Evolutionary conservation across 2,888 invertebrate species (phyloP).

Genomic region (Spodoptera picta): DNA sequence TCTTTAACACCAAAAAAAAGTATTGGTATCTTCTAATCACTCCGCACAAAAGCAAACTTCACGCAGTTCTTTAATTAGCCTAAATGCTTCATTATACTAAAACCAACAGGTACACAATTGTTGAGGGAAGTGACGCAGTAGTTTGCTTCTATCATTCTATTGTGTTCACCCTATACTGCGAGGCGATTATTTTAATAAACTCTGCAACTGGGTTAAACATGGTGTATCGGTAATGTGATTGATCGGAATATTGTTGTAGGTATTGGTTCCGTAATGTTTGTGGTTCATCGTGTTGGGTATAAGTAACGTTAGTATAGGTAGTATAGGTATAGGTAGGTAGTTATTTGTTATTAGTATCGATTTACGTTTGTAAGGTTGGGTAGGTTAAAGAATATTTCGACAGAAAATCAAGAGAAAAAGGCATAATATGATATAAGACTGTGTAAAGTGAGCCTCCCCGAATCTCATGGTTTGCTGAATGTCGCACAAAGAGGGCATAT

Average conservation of each 20-base stretch:
- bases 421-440: too few species aligned
- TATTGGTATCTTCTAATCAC: background rate
- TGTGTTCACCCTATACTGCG: slow-evolving; percentile 30
- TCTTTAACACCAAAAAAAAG: too few species aligned
- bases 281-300: background rate
- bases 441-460: too few species aligned
- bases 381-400: too few species aligned
- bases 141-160: slow-evolving; percentile 32
- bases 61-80: slow-evolving; percentile 41
- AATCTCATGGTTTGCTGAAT: too few species aligned
- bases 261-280: slow-evolving; percentile 23
- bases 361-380: too few species aligned
- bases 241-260: slow-evolving; percentile 17
- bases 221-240: slow-evolving; percentile 31
- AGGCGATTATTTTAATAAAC: slow-evolving; percentile 50
- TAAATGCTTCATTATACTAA: slow-evolving; percentile 48
- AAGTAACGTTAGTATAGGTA: background rate
- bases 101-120: slow-evolving; percentile 52
- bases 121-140: slow-evolving; percentile 48
- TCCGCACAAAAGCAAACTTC: slow-evolving; percentile 2
- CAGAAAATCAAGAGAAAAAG: too few species aligned
- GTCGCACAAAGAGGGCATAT: too few species aligned
- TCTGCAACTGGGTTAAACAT: slow-evolving; percentile 43
- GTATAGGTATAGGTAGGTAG: too few species aligned
- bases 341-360: too few species aligned